Percentiles rank a stretch among this genome's conserved stretches.
Conservation (phyloP, 2,113 vertebrate genomes). For the Chamaetylas fuelleborni region DNA sequence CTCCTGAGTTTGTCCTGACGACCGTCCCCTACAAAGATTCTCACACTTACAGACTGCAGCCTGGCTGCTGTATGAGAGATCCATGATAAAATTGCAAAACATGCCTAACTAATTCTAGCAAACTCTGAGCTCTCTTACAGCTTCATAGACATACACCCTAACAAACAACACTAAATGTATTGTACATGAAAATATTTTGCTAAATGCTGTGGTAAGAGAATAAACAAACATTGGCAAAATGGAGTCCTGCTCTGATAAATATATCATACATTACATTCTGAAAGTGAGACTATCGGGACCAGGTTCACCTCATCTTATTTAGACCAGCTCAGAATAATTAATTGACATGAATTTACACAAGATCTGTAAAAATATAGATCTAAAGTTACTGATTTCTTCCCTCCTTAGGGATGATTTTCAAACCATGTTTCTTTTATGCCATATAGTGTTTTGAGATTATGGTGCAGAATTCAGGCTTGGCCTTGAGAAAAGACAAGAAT, state of each 20-base stretch:
- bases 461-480: background rate
- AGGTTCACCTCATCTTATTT: background rate
- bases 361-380: background rate
- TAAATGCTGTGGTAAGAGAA: background rate
- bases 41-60: background rate
- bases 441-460: background rate
- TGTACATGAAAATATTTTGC: background rate
- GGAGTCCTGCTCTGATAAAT: background rate
- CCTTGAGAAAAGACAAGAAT: background rate
- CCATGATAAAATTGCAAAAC: background rate
- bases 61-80: background rate
- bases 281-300: background rate
- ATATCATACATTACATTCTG: background rate
- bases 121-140: background rate
- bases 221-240: slow-evolving; percentile 19
- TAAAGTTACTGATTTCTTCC: background rate
- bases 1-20: no score
- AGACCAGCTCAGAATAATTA: background rate
- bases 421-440: background rate
- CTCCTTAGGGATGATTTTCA: background rate
- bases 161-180: background rate
- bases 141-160: background rate
- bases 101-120: background rate
- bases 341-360: background rate
- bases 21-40: no score